Evolutionary conservation across 2,888 invertebrate genomes (phyloP).

Genomic region (Lathronympha strigana): DNA sequence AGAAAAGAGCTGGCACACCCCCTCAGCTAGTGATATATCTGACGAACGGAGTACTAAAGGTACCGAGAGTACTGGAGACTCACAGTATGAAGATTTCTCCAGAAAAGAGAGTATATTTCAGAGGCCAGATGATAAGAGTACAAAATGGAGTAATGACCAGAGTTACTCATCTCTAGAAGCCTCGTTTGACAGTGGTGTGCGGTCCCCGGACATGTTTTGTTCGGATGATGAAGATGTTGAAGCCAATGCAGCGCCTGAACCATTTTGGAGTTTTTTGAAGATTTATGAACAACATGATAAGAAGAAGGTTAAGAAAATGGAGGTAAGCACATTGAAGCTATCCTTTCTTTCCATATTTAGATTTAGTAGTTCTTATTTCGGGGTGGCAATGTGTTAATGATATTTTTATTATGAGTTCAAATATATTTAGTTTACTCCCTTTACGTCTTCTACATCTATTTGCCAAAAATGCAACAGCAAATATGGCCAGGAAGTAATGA

Average conservation of each 20-base stretch:
- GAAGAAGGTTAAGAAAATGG: slow-evolving; percentile 68
- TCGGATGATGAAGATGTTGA: slow-evolving; percentile 83
- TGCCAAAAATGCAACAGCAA: too few species aligned
- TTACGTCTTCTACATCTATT: too few species aligned
- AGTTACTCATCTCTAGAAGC: slow-evolving; percentile 76
- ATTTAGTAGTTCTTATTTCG: too few species aligned
- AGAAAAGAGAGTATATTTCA: slow-evolving; percentile 53
- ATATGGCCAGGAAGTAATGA: too few species aligned
- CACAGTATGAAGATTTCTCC: slow-evolving; percentile 64
- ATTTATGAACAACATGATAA: slow-evolving; percentile 73
- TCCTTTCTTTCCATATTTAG: not conserved
- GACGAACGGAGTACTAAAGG: slow-evolving; percentile 54
- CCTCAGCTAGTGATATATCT: slow-evolving; percentile 41
- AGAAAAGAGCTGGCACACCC: slow-evolving; percentile 44
- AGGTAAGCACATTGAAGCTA: slow-evolving; percentile 58
- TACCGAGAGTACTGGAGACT: slow-evolving; percentile 67
- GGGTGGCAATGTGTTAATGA: not conserved
- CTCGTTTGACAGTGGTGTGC: slow-evolving; percentile 77
- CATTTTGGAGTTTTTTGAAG: slow-evolving; percentile 71
- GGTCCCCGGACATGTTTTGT: slow-evolving; percentile 87
- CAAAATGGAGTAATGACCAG: slow-evolving; percentile 73
- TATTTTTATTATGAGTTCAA: not conserved
- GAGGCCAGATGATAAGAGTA: slow-evolving; percentile 58
- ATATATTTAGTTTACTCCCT: not conserved
- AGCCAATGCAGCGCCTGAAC: slow-evolving; percentile 54